phyloP scores from a whole-genome alignment of 2,797 vertebrate genomes.

The Poeciliopsis infans region DNA sequence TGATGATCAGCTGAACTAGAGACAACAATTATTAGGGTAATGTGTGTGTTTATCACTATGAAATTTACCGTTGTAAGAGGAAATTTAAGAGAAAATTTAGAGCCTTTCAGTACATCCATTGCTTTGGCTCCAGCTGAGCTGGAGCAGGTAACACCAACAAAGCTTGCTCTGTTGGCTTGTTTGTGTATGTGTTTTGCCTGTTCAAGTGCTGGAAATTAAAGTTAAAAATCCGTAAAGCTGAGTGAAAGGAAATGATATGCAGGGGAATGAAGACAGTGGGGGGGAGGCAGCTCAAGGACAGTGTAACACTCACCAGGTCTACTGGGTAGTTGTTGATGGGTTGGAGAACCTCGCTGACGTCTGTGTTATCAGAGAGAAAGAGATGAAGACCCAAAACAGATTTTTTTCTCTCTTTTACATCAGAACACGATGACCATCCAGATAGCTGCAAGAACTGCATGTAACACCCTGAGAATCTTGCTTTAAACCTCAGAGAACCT shows the following conservation, averaged over 20 bases:
- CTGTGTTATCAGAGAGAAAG: slow-evolving; percentile 41
- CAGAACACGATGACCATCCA: slow-evolving; percentile 22
- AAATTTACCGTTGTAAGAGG: background rate
- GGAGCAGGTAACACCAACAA: slow-evolving; percentile 72
- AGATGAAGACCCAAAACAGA: slow-evolving; percentile 31
- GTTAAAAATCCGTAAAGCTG: slow-evolving; percentile 16
- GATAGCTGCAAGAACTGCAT: slow-evolving; percentile 29
- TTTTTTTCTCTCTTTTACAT: slow-evolving; percentile 27
- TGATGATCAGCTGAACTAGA: background rate
- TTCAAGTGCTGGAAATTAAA: slow-evolving; percentile 9
- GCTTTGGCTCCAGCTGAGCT: background rate
- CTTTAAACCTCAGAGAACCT: slow-evolving; percentile 24
- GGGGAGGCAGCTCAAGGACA: slow-evolving; percentile 53
- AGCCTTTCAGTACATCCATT: background rate
- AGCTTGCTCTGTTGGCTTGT: slow-evolving; percentile 62
- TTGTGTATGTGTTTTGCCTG: slow-evolving; percentile 40
- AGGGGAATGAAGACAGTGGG: slow-evolving; percentile 35
- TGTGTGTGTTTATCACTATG: background rate
- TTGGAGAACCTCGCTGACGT: slow-evolving; percentile 45
- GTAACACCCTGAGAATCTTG: slow-evolving; percentile 23
- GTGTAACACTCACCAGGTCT: slow-evolving; percentile 14
- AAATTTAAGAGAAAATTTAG: background rate
- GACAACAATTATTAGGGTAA: background rate
- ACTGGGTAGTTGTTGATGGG: slow-evolving; percentile 27
- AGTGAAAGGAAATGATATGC: background rate